phyloP scores from a whole-genome alignment of 2,113 vertebrate species.

The Beaufortia kweichowensis region DNA sequence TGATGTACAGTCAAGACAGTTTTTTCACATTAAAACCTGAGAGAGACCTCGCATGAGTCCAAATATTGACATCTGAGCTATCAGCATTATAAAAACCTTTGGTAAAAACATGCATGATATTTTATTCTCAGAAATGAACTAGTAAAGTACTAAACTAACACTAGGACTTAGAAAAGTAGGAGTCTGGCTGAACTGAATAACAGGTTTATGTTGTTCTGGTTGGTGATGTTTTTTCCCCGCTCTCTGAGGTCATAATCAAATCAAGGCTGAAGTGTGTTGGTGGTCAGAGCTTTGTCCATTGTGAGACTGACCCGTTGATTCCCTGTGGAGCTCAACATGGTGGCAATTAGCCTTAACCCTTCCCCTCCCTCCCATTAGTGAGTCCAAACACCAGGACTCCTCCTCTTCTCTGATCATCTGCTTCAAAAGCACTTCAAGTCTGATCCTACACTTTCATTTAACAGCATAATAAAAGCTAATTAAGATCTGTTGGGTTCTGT shows the following conservation, averaged over 20 bases:
- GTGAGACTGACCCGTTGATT: constrained; percentile 27
- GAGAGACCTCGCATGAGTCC: too few species aligned
- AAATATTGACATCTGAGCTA: too few species aligned
- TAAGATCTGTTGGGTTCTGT: neutral
- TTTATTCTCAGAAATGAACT: too few species aligned
- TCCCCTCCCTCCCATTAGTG: constrained; percentile 37
- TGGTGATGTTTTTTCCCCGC: neutral
- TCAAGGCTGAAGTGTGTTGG: constrained; percentile 25
- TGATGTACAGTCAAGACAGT: too few species aligned
- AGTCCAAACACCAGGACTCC: constrained; percentile 17
- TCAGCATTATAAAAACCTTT: too few species aligned
- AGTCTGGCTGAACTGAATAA: neutral
- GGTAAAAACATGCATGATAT: neutral
- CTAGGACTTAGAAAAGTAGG: too few species aligned
- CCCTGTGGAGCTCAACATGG: constrained; percentile 60
- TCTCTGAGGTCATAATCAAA: constrained; percentile 33
- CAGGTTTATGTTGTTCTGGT: neutral
- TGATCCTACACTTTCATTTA: neutral
- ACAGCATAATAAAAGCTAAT: neutral
- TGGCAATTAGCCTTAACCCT: constrained; percentile 58
- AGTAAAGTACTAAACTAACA: too few species aligned
- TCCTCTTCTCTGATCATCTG: neutral
- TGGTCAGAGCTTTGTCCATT: constrained; percentile 39
- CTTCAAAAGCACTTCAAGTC: constrained; percentile 5
- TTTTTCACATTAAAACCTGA: too few species aligned